Evolutionary conservation across 64 coral and sea anemone genomes (phyloP), one percentile per base, ranked within the genome.

Genomic region (Catalaphyllia jardinei): DNA sequence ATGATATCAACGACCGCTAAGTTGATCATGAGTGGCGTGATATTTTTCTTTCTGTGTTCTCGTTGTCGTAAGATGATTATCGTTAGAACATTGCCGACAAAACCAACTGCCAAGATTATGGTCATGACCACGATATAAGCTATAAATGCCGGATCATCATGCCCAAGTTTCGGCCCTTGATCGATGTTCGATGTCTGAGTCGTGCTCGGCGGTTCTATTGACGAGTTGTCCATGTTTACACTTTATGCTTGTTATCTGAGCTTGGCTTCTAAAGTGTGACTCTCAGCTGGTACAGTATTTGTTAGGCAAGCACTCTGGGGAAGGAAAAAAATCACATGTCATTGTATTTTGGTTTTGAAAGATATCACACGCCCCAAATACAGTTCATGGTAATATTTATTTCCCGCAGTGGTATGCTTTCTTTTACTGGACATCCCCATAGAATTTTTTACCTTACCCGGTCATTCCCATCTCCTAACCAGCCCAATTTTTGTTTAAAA

Each of bases 21-120:
- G 67, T 95, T 95, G 4, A 80, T 62, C 39, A 95, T 79, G 30
- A 82, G 87, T 29, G 94, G 94, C 15, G 94, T 88, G 16, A 95
- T 95, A 72, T 82, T 78, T 78, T 87, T 92, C 14, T 27, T 79
- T 42, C 83, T 90, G 51, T 95, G 94, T 25, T 88, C 67, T 69
- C 24, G 46, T 20, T 82, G 79, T 3, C 71, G 57, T 3, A 95
- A 87, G n/a, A 92, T 84, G 0, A 76, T 25, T 29, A 95, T 76
- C 3, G 89, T 92, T 29, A 92, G 31, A 15, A 74, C 20, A 74
- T 95, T 95, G 18, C 94, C 94, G 4, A 78, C 17, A 59, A 92
- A 83, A 7, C 94, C 94, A 27, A 88, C 24, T 10, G 72, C 31
- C 4, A 95, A 60, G 12, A 95, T 82, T 2, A 95, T 1, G 0